Base-by-base conservation (phyloP, 2,888 invertebrate genomes). In the Sinodicranocentrus sp. region DNA sequence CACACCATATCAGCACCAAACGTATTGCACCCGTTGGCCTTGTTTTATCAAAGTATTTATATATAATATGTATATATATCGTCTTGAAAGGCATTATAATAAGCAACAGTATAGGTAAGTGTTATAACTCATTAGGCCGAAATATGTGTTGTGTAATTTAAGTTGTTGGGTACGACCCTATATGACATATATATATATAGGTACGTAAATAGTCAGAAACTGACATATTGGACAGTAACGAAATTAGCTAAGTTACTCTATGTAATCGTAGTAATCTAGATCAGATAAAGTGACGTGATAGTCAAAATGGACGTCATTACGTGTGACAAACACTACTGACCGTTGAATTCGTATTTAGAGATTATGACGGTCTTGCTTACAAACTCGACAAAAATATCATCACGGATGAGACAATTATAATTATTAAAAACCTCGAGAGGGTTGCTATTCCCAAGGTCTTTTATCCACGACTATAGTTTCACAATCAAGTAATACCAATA, bases 1-100 rank as follows among this genome's bases (percentile, higher is more conserved):
- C 33, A 33, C 10, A 33, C 5, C 33, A 6, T 33, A 10, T 33
- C 33, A 33, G 33, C 33, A 33, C 33, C 33, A 33, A 3, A 33
- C 10, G 61, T 65, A 75, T 75, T 75, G 75, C 75, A 75, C 75
- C 25, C 48, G 52, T 33, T 48, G 75, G 75, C 75, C 75, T 75
- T n/a, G n/a, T n/a, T 61, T 61, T 52, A 25, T 59, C 25, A 26
- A 59, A 59, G 13, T 8, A 59, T 59, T 10, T 2, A 59, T 59
- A 59, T 57, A 6, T 5, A 21, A 43, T 39, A 72, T 33, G 43
- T 48, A 15, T n/a, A 13, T 1, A 68, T 52, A 48, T 43, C 2
- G 17, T 13, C 26, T 44, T 71, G 71, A 71, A 71, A 71, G 71
- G 54, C 71, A 71, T 71, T 71, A 33, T 28, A 71, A 57, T 71